Evolutionary conservation across 37 sponge, comb jelly and placozoan genomes (phyloP), one percentile per base, ranked within the genome.

Genomic region (Mnemiopsis leidyi): DNA sequence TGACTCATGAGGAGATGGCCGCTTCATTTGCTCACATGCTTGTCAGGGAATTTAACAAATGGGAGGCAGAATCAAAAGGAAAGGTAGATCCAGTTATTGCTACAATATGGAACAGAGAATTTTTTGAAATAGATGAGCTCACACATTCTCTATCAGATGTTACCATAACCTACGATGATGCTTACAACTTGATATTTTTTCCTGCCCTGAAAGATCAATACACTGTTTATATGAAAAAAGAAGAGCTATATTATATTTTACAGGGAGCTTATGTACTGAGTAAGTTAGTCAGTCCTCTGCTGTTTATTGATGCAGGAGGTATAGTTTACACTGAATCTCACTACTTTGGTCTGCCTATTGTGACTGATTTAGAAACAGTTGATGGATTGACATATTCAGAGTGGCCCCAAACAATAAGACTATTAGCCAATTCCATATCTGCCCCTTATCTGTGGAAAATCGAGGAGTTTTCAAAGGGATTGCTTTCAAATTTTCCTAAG

Each of bases 401-500:
- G 39, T 85, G 90, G 90, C 90, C 90, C 0, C 20, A 1, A 25
- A 32, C 3, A 0, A 25, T 85, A 7, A 85, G 39, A 39, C 61
- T 85, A 1, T 28, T 85, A 1, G 35, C 90, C 3, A 85, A 85
- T 26, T 85, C 90, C 16, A 85, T 85, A 39, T 9, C 23, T 32
- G 90, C 90, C 16, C 90, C 90, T 29, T 85, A 32, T 26, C 39
- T 85, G 20, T 85, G 90, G 90, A 85, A 85, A 33, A 39, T 85
- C 23, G 48, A 85, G 9, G 23, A 0, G n/a, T 25, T 36, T 1
- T 39, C 90, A 0, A 13, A 25, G 5, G 90, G 90, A 3, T 23
- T 85, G 0, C 3, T 85, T 23, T 1, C n/a, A 36, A 85, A 39
- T 26, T 85, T 85, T 85, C 61, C 90, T 7, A 85, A 38, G 25